Evolutionary conservation across 2,888 invertebrate species (phyloP).

Genomic region (Thecophora atra): DNA sequence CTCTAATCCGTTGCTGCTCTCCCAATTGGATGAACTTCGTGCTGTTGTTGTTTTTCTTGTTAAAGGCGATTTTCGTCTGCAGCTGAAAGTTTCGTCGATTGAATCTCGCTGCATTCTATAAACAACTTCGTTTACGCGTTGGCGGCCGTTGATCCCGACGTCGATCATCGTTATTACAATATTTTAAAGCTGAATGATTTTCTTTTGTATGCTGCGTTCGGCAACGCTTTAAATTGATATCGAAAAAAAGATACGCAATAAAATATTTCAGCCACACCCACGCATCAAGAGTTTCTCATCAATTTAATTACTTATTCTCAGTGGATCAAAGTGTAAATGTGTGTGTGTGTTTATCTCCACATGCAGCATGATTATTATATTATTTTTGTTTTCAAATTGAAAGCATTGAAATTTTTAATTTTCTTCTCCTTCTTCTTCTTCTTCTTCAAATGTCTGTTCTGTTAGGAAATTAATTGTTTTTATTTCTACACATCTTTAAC

Average conservation of each 20-base stretch:
- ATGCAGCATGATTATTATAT: conserved; percentile 18
- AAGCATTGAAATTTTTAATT: not conserved
- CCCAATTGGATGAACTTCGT: conserved; percentile 29
- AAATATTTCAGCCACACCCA: not conserved
- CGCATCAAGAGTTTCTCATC: too few relatives aligned
- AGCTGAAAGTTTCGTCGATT: conserved; percentile 50
- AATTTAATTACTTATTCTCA: too few relatives aligned
- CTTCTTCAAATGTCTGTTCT: not conserved
- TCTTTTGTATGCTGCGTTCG: too few relatives aligned
- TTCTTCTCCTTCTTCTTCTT: not conserved
- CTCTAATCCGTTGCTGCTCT: not conserved
- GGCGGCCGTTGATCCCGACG: conserved; percentile 4
- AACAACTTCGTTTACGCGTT: conserved; percentile 48
- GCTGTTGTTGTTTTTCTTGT: conserved; percentile 47
- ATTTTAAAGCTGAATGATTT: not conserved
- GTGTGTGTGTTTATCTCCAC: too few relatives aligned
- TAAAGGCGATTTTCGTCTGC: conserved; percentile 41
- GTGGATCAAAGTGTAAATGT: too few relatives aligned
- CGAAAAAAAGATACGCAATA: not conserved
- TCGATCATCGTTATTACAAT: conserved; percentile 15
- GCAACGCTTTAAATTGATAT: not conserved
- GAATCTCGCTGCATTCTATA: conserved; percentile 59
- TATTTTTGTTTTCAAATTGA: conserved; percentile 4
- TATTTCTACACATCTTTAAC: too few relatives aligned
- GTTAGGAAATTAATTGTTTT: too few relatives aligned